Evolutionary conservation across 2,797 vertebrate species (phyloP).

Genomic region (Microcaecilia unicolor): DNA sequence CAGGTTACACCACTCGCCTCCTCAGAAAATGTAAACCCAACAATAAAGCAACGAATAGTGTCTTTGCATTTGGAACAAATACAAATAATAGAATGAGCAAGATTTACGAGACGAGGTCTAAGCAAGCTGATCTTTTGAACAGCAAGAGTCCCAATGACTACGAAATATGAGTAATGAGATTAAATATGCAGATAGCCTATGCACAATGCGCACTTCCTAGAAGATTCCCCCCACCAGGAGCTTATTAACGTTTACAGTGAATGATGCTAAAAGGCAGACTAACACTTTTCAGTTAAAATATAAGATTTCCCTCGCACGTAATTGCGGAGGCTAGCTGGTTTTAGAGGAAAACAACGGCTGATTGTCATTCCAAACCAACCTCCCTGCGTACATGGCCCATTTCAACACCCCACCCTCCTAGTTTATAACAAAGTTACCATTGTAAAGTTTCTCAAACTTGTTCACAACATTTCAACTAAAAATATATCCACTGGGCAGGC

Average conservation of each 20-base stretch:
- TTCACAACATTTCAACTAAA: conserved; percentile 12
- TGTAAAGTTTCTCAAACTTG: conserved; percentile 54
- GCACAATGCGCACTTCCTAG: conserved; percentile 17
- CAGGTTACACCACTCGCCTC: conserved; percentile 60
- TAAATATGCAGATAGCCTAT: conserved; percentile 1
- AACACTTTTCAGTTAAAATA: conserved; percentile 25
- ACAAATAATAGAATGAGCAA: conserved; percentile 24
- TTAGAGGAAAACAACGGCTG: conserved; percentile 17
- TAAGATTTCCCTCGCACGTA: conserved; percentile 19
- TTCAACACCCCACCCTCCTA: conserved; percentile 20
- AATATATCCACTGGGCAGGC: too few relatives aligned
- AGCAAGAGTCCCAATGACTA: conserved; percentile 19
- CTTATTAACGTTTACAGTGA: conserved; percentile 29
- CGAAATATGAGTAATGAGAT: conserved; percentile 5
- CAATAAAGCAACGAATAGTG: conserved; percentile 33
- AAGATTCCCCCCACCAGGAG: conserved; percentile 16
- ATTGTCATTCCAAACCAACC: conserved; percentile 28
- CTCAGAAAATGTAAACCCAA: conserved; percentile 48
- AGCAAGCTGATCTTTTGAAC: conserved; percentile 17
- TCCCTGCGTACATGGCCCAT: conserved; percentile 21
- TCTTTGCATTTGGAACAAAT: conserved; percentile 46
- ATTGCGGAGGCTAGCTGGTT: conserved; percentile 22
- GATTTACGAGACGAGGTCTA: conserved; percentile 10
- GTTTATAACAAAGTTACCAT: conserved; percentile 31
- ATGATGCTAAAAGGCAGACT: conserved; percentile 26